A percentile compares a stretch with the other conserved stretches of the same genome.
These are phyloP conservation scores for Sciaenops ocellatus DNA, from an alignment of 2,797 vertebrate genomes.

Conservation along the genomic window DNA sequence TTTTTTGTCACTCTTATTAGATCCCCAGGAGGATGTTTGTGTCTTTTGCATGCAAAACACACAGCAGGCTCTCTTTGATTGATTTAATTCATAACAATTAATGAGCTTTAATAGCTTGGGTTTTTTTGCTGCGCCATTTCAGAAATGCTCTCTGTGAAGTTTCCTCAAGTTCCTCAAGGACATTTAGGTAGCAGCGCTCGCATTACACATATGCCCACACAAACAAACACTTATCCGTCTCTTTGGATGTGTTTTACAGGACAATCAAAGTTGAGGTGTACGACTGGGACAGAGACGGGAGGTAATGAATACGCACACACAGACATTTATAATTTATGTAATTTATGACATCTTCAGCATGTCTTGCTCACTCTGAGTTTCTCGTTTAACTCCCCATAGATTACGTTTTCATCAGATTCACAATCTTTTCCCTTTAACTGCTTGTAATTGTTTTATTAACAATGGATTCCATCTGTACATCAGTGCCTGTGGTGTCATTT, in stretches of 20 bases:
- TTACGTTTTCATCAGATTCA: constrained; percentile 4
- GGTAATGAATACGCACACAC: constrained; percentile 57
- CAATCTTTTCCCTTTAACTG: background rate
- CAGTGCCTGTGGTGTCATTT: constrained; percentile 19
- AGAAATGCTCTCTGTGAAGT: constrained; percentile 28
- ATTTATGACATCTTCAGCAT: background rate
- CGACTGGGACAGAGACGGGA: constrained; percentile 84
- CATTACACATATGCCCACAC: constrained; percentile 12
- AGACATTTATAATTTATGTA: background rate
- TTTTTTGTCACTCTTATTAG: background rate
- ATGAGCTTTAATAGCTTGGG: constrained; percentile 35
- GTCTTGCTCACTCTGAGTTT: background rate
- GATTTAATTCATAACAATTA: constrained; percentile 42
- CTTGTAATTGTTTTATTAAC: constrained; percentile 1
- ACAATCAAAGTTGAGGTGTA: constrained; percentile 83
- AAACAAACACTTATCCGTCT: constrained; percentile 8
- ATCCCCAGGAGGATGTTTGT: constrained; percentile 28
- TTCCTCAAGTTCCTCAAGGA: constrained; percentile 21
- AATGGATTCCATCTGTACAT: background rate
- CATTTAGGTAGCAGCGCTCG: background rate
- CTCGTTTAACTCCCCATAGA: constrained; percentile 4
- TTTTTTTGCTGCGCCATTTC: constrained; percentile 1
- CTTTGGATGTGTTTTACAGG: constrained; percentile 65
- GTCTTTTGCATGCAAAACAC: constrained; percentile 18
- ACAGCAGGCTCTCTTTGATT: constrained; percentile 10